Evolutionary conservation across 1,140 invertebrate genomes (phyloP).

Genomic region (Idris sp.): DNA sequence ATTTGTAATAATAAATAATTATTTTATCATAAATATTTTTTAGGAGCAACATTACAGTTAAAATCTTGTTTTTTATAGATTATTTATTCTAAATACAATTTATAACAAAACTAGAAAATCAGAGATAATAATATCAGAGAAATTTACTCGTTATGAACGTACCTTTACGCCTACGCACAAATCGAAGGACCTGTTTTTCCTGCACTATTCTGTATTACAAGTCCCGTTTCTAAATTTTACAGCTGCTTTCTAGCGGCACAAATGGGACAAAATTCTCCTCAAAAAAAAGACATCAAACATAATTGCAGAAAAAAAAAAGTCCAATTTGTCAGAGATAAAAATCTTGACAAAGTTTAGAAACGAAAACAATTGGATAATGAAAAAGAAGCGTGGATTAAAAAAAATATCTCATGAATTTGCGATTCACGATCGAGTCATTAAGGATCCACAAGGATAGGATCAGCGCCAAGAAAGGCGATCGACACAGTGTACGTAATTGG

Average conservation of each 20-base stretch:
- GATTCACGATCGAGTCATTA: constrained; percentile 64
- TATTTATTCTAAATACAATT: too few relatives aligned
- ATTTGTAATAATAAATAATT: too few relatives aligned
- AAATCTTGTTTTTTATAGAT: too few relatives aligned
- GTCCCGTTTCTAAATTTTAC: constrained; percentile 71
- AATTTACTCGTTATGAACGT: constrained; percentile 26
- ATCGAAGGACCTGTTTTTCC: constrained; percentile 66
- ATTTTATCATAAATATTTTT: too few relatives aligned
- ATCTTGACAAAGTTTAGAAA: constrained; percentile 12
- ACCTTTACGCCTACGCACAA: constrained; percentile 67
- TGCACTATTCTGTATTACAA: constrained; percentile 65
- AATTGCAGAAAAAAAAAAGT: constrained; percentile 51
- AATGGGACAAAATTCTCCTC: constrained; percentile 59
- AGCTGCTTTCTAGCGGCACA: constrained; percentile 65
- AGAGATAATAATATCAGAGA: neutral
- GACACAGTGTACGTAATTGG: constrained; percentile 62
- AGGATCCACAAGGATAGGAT: constrained; percentile 56
- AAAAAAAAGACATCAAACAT: constrained; percentile 63
- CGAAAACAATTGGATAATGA: constrained; percentile 40
- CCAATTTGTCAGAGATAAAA: constrained; percentile 50
- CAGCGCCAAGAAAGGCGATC: constrained; percentile 51
- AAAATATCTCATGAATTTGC: constrained; percentile 54
- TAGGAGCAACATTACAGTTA: too few relatives aligned
- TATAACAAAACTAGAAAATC: too few relatives aligned
- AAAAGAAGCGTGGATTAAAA: constrained; percentile 27